Conservation (phyloP, 2,113 vertebrate genomes). For the Brachirus orientalis region DNA sequence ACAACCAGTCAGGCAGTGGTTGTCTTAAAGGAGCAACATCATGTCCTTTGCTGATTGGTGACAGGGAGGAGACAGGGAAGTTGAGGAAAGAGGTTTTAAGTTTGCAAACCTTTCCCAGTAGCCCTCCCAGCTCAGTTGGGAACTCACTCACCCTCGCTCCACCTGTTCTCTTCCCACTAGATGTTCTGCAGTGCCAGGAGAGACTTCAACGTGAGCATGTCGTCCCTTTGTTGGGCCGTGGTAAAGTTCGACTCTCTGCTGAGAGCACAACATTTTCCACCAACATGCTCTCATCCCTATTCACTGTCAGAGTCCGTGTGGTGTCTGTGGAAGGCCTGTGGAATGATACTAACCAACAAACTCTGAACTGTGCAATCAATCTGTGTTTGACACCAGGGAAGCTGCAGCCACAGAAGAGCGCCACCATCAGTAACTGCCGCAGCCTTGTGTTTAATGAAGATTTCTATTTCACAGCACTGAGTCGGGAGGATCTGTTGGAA, state of each 20-base stretch:
- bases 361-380: slow-evolving; percentile 71
- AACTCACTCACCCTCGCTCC: slow-evolving; percentile 53
- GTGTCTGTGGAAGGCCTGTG: slow-evolving; percentile 75
- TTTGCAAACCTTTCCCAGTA: slow-evolving; percentile 8
- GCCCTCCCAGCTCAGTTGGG: slow-evolving; percentile 10
- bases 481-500: slow-evolving; percentile 51
- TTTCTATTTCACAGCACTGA: slow-evolving; percentile 80
- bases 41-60: slow-evolving; percentile 51
- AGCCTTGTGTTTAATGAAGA: slow-evolving; percentile 81
- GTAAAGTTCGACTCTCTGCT: slow-evolving; percentile 69
- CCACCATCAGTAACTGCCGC: slow-evolving; percentile 75
- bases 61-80: slow-evolving; percentile 7
- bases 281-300: background rate
- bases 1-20: slow-evolving; percentile 25
- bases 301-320: slow-evolving; percentile 71
- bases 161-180: slow-evolving; percentile 60
- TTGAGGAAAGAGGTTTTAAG: slow-evolving; percentile 1
- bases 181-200: slow-evolving; percentile 74
- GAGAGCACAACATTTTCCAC: slow-evolving; percentile 53
- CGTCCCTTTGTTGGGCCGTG: slow-evolving; percentile 68
- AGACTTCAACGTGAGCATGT: slow-evolving; percentile 70
- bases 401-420: slow-evolving; percentile 76
- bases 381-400: slow-evolving; percentile 79
- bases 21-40: slow-evolving; percentile 46
- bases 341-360: slow-evolving; percentile 40